Base-by-base conservation (phyloP, 2,113 vertebrate species). In the Hassar affinis region DNA sequence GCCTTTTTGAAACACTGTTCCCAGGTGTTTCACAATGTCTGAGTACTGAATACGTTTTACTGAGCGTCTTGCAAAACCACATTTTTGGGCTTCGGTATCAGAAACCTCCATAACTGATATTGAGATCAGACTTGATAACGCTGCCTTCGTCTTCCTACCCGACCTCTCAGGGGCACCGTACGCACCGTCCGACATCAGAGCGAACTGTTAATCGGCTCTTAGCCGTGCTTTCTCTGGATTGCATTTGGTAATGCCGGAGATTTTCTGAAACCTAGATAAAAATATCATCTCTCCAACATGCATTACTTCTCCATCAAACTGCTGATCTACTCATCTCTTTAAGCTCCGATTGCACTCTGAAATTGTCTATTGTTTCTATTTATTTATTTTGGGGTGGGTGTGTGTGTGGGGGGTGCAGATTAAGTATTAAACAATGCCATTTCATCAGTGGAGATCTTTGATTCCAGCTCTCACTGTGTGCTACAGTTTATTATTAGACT, bases 381-480 rank as follows among this genome's bases (percentile, higher is more conserved):
- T 33, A 17, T 1, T 62, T 30, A 0, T 27, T 4, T 4, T 1
- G 12, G 18, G n/a, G 15, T 47, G 45, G 6, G 30, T 18, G 20
- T 12, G n/a, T n/a, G n/a, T n/a, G n/a, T n/a, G n/a, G n/a, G n/a
- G n/a, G n/a, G n/a, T n/a, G n/a, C 1, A 45, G 61, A 80, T 64
- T 66, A 66, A 5, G 27, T 12, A 52, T 25, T 25, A 27, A 64
- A 80, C 52, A 61, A 22, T 51, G 42, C 38, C 68, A 47, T 71
- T 71, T 71, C 22, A 71, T 71, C 80, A 38, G 80, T 1, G 1
- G 33, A 45, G 64, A 42, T 68, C 62, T 71, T 57, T 57, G 80
- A 82, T 74, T 75, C 30, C 54, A 74, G 62, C 22, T 69, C 22
- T 38, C 18, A 0, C 15, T 7, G 18, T 62, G n/a, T 47, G 35